Evolutionary conservation across 2,113 vertebrate species (phyloP).

Genomic region (Numenius arquata): DNA sequence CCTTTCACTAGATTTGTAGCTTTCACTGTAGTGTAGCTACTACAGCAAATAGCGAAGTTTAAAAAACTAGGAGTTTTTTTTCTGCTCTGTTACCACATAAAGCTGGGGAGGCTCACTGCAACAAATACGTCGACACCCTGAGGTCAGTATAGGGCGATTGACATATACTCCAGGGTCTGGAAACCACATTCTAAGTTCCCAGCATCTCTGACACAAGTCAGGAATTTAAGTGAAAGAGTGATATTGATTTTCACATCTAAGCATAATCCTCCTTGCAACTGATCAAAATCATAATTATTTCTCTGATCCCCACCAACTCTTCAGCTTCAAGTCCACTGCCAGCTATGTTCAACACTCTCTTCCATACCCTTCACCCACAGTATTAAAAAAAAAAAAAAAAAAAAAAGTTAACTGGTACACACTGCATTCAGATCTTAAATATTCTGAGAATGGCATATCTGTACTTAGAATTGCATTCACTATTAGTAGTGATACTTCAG

Average conservation of each 20-base stretch:
- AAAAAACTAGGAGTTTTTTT: rapidly evolving
- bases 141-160: rapidly evolving
- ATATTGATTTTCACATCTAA: not conserved
- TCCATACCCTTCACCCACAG: not conserved
- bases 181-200: not conserved
- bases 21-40: not conserved
- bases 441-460: not conserved
- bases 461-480: not conserved
- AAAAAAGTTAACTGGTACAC: not conserved
- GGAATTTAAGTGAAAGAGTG: not conserved
- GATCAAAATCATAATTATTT: not conserved
- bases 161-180: not conserved
- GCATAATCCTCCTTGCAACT: not conserved
- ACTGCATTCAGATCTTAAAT: not conserved
- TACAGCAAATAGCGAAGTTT: not conserved
- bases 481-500: not conserved
- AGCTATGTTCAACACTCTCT: not conserved
- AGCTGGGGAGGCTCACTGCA: not conserved
- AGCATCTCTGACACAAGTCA: not conserved
- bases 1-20: not conserved
- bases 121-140: not conserved
- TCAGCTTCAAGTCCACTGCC: not conserved
- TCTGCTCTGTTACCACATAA: not conserved
- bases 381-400: not conserved
- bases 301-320: not conserved